Evolutionary conservation across 2,113 vertebrate genomes (phyloP), one percentile per base, ranked within the genome.

Genomic region (Syngnathoides biaculeatus): DNA sequence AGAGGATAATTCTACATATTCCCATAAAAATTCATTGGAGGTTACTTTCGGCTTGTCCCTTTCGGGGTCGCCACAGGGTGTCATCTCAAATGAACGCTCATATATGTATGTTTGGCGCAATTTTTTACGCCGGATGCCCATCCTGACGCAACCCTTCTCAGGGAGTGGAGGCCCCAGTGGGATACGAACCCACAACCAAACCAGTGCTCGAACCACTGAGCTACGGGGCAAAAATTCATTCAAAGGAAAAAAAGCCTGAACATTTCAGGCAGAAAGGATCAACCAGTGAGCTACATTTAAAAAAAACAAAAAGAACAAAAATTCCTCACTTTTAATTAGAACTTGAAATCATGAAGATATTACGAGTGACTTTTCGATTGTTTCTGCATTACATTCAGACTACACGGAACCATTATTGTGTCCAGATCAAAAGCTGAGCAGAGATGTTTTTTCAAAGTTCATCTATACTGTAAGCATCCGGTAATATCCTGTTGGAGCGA

Each of bases 211-310:
- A n/a, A n/a, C n/a, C n/a, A n/a, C n/a, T n/a, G n/a, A n/a, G n/a
- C n/a, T n/a, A n/a, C n/a, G n/a, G n/a, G n/a, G n/a, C n/a, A n/a
- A n/a, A n/a, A n/a, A n/a, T n/a, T n/a, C n/a, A n/a, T n/a, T n/a
- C n/a, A n/a, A n/a, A n/a, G n/a, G n/a, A n/a, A 52, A 68, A 76
- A 40, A 68, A 4, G 19, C 64, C 68, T 38, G 24, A 43, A 55
- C 22, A 47, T 47, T 47, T 47, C 5, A 17, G 45, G 6, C 8
- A 19, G 45, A 22, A 22, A 52, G n/a, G 20, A 22, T 22, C 20
- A 50, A 10, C 20, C n/a, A 3, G 8, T 11, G 3, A 52, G 8
- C 45, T 52, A 2, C 4, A 3, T 9, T n/a, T 52, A 9, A 22
- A 50, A 50, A 15, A 45, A 14, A 7, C 9, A 52, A 52, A n/a